Base-by-base conservation (phyloP, 2,113 vertebrate genomes). In the Pedetes capensis region DNA sequence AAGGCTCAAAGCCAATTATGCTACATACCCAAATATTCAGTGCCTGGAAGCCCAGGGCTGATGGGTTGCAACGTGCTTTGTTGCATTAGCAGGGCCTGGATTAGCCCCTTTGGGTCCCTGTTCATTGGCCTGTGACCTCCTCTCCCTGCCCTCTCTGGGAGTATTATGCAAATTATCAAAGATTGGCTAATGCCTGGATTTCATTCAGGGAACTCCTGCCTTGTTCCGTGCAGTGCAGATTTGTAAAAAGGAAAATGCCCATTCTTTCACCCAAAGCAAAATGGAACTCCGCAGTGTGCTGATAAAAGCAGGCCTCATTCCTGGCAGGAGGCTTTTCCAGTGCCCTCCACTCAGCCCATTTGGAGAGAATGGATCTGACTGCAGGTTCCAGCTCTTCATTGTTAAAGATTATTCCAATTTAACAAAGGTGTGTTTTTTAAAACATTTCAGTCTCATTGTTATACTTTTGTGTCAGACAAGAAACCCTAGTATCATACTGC, bases 391-490 rank as follows among this genome's bases (percentile, higher is more conserved):
- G 87, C 32, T 94, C n/a, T n/a, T n/a, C 87, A 85, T 94, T 89
- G 76, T 95, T 63, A 87, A 96, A n/a, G 76, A 93, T 86, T 89
- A 97, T 97, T 96, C 92, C 85, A 78, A 93, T 95, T 93, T 92
- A 53, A 92, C 71, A 90, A 91, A 97, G 49, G 44, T 85, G 47
- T 87, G 81, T 79, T 96, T n/a, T 97, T 87, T 9, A 69, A 95
- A 89, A 94, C 86, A n/a, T 94, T 92, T 96, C 72, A 82, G 14
- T 89, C 79, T 94, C 78, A 39, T 44, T 91, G 89, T 89, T 86
- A 85, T 74, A 83, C 81, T 96, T 96, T 96, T 87, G 63, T 94
- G 88, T 96, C 85, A 93, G 63, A 89, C 39, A 87, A 88, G 49
- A 96, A 85, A 85, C 39, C 44, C 4, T 71, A 88, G 57, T n/a